Evolutionary conservation across 2,113 vertebrate species (phyloP), one percentile per base, ranked within the genome.

Genomic region (Eretmochelys imbricata): DNA sequence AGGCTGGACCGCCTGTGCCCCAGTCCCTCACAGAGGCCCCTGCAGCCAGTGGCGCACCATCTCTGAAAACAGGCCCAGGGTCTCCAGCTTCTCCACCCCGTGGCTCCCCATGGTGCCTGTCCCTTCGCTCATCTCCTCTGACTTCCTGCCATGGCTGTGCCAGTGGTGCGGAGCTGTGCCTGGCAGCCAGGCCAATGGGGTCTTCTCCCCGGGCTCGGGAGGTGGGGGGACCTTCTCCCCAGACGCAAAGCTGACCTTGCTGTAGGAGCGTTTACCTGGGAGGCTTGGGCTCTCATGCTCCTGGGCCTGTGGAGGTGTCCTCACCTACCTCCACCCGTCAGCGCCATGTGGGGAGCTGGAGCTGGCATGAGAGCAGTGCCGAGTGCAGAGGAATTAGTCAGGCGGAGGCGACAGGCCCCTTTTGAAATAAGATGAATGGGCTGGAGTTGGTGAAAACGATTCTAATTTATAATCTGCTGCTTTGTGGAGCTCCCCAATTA

Each of bases 391-490:
- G 95, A 97, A 96, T 97, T 95, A 97, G 1, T 97, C 95, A 95
- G 96, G 89, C 95, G 90, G 94, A 90, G 96, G 97, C 97, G 98
- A 98, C 97, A 97, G 95, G 95, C 96, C 96, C 91, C 94, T 93
- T 97, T 97, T 97, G 98, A 97, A 98, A 96, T 88, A 98, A 98
- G 98, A 98, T 97, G 97, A 98, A 98, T 97, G 97, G 95, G 96
- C 97, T 98, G 97, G 97, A 97, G 96, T 97, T 97, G 97, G 96
- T 92, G 98, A 98, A 98, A 98, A 98, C 97, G 91, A 98, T 98
- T 98, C 98, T 98, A 98, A 98, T 98, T 98, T 98, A 98, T 98
- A 98, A 98, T 98, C 98, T 97, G 97, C 97, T 98, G 97, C 98
- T 98, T 97, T 97, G 97, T 96, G 98, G 96, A 91, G 94, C 98